Base-by-base conservation (phyloP, 1,140 invertebrate species). In the Apis cerana region DNA sequence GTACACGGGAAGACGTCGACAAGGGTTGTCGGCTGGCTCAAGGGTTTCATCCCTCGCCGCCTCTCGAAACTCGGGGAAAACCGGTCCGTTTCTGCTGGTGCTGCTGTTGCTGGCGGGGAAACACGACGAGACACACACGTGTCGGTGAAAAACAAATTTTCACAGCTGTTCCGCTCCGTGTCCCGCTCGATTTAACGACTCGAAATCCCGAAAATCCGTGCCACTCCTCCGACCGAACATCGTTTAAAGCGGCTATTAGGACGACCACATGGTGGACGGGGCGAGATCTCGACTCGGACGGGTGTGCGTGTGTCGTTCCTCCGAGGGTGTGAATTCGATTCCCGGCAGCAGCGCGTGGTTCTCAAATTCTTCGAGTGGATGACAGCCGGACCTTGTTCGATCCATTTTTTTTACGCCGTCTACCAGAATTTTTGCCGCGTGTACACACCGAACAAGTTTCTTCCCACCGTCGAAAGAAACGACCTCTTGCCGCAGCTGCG, bases 11-110 rank as follows among this genome's bases (percentile, higher is more conserved):
- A 76, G 78, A 89, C 56, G 75, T 71, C 71, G 80, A 84, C 77
- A 75, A 85, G 88, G 85, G 88, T 43, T 89, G 86, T 86, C 84
- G 82, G 68, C 67, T 88, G 77, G 78, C 80, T 85, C 82, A 78
- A 87, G 86, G 88, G 86, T 90, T 84, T 88, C 80, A 56, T 88
- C 76, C 84, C 69, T 82, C 43, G 58, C 58, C 27, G 75, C n/a
- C 79, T 50, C 64, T 80, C 70, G 64, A 74, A 86, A 80, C 67
- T 33, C 76, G 72, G 77, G 48, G 70, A 64, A 78, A 78, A 78
- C 75, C 58, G 64, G 67, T 50, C 61, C 68, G 67, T 65, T 85
- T 70, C 52, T 59, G 33, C 61, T 21, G 61, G 27, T 70, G 15
- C 27, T 27, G 27, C 1, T 33, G 33, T 2, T 33, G 33, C 33